Conservation (phyloP, 2,797 vertebrate species). For the Phalloptychus januarius region DNA sequence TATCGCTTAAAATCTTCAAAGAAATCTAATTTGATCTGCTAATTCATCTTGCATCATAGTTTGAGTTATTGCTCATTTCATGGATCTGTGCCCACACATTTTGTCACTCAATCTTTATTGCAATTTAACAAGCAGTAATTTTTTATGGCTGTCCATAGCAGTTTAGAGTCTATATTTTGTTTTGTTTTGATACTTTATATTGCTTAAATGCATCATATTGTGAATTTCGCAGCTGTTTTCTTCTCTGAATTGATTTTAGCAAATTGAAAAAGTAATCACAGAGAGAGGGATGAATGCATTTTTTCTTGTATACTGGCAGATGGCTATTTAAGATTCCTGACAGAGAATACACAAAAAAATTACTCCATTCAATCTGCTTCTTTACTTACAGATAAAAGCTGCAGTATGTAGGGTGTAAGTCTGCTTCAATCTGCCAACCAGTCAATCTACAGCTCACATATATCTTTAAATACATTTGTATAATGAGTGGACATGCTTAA, state of each 20-base stretch:
- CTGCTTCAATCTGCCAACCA: neutral
- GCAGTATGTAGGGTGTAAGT: neutral
- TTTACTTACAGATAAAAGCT: conserved; percentile 12
- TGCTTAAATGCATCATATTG: neutral
- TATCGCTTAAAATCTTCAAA: neutral
- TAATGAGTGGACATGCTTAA: neutral
- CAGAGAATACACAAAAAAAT: conserved; percentile 33
- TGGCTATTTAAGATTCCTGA: conserved; percentile 25
- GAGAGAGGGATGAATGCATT: conserved; percentile 68
- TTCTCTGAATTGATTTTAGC: conserved; percentile 28
- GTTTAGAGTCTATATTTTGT: neutral
- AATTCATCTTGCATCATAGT: conserved; percentile 9
- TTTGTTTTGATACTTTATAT: conserved; percentile 9
- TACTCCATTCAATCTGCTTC: conserved; percentile 29
- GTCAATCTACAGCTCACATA: neutral
- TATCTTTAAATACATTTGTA: neutral
- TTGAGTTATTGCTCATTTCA: conserved; percentile 20
- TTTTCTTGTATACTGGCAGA: conserved; percentile 44
- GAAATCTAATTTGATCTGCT: conserved; percentile 17
- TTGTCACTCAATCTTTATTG: conserved; percentile 4
- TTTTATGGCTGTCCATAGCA: conserved; percentile 3
- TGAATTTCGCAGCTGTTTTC: conserved; percentile 22
- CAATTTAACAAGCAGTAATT: conserved; percentile 2
- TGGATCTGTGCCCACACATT: conserved; percentile 1
- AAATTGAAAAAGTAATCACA: conserved; percentile 50